A percentile compares a stretch with the other conserved stretches of the same genome.
phyloP scores from a whole-genome alignment of 2,888 invertebrate species.

The Adineta ricciae region DNA sequence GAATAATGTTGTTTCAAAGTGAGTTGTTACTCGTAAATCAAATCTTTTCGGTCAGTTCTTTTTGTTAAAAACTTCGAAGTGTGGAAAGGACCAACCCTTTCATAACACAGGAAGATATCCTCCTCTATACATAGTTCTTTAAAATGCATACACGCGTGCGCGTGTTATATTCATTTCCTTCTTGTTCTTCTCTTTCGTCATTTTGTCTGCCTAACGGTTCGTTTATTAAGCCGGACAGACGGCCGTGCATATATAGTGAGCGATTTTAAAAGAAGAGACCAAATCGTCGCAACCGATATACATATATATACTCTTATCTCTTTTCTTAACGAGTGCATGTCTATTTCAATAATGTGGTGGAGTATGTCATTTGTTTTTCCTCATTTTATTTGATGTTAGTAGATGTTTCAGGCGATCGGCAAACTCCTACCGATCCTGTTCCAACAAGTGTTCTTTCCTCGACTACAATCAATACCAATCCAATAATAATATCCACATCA shows the following conservation, averaged over 20 bases:
- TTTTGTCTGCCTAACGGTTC: background rate
- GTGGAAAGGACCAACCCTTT: too few relatives aligned
- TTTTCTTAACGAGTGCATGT: background rate
- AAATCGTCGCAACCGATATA: background rate
- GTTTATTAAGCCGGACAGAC: background rate
- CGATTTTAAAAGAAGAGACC: background rate
- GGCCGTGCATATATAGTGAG: background rate
- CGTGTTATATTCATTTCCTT: background rate
- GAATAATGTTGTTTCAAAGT: background rate
- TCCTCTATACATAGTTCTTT: background rate
- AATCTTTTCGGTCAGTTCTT: background rate
- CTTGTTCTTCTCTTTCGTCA: constrained; percentile 7
- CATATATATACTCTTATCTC: background rate
- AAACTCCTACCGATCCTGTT: background rate
- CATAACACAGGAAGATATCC: too few relatives aligned
- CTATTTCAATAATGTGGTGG: background rate
- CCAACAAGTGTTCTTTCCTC: background rate
- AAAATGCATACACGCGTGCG: background rate
- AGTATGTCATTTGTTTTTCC: background rate
- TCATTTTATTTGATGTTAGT: background rate
- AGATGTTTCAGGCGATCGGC: background rate
- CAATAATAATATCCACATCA: background rate
- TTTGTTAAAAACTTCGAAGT: background rate
- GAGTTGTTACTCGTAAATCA: background rate
- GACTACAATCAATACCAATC: background rate